Evolutionary conservation across 37 sponge, comb jelly and placozoan genomes (phyloP).

Genomic region (Haliclona indistincta): DNA sequence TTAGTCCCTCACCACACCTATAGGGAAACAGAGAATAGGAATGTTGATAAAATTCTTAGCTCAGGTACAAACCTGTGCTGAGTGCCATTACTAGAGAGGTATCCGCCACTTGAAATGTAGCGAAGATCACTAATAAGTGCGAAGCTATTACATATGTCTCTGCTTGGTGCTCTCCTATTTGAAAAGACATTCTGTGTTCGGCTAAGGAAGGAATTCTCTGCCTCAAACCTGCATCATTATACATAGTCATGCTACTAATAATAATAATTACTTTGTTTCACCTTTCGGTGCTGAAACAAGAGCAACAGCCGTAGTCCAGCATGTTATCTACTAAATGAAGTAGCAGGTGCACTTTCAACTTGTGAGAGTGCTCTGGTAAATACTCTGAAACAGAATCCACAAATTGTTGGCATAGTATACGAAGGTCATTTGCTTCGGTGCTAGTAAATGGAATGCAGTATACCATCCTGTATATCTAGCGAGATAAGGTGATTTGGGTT

Average conservation of each 20-base stretch:
- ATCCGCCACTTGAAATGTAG: too few relatives aligned
- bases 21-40: too few relatives aligned
- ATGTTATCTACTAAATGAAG: conserved; percentile 46
- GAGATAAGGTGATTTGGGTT: too few relatives aligned
- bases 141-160: too few relatives aligned
- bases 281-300: conserved; percentile 55
- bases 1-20: conserved; percentile 4
- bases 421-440: too few relatives aligned
- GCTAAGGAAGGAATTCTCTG: not conserved
- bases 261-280: too few relatives aligned
- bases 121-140: too few relatives aligned
- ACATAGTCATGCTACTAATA: too few relatives aligned
- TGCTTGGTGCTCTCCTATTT: conserved; percentile 48
- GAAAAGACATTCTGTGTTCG: conserved; percentile 37
- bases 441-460: too few relatives aligned
- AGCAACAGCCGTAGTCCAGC: conserved; percentile 31
- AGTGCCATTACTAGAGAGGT: too few relatives aligned
- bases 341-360: conserved; percentile 43
- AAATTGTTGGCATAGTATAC: conserved; percentile 16
- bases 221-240: not conserved
- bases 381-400: conserved; percentile 7
- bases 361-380: conserved; percentile 10
- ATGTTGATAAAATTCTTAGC: too few relatives aligned
- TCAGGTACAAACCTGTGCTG: not conserved
- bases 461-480: too few relatives aligned